Conservation (phyloP, 2,113 vertebrate genomes). For the Alosa alosa region DNA sequence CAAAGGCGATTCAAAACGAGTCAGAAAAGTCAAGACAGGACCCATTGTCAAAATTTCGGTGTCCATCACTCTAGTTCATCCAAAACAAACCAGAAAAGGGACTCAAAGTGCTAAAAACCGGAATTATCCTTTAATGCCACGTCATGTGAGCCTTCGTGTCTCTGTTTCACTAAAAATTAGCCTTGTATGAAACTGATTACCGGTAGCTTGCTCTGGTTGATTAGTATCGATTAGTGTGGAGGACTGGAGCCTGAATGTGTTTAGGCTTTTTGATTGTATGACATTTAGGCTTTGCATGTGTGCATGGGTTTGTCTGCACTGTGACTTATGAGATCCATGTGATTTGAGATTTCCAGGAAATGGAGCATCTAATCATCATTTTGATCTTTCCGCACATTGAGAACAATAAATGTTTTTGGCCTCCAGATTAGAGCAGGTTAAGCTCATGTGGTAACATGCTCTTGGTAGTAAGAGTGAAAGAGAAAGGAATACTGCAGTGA, state of each 20-base stretch:
- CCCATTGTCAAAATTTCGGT: too few species aligned
- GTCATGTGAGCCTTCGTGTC: neutral
- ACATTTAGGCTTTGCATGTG: neutral
- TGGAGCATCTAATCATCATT: neutral
- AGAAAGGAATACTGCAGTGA: too few species aligned
- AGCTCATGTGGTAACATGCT: neutral
- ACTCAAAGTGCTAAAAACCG: too few species aligned
- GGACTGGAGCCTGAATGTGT: neutral
- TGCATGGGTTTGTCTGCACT: neutral
- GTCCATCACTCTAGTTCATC: too few species aligned
- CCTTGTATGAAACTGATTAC: neutral
- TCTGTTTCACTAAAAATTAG: neutral
- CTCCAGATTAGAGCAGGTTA: neutral
- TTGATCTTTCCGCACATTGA: neutral
- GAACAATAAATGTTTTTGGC: neutral
- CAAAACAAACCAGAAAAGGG: too few species aligned
- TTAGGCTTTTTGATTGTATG: neutral
- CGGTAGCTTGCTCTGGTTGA: neutral
- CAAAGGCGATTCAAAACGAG: too few species aligned
- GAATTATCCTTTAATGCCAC: neutral
- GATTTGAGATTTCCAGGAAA: neutral
- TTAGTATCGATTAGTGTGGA: neutral
- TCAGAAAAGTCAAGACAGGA: too few species aligned
- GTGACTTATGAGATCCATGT: neutral
- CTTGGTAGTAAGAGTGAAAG: too few species aligned